Base-by-base conservation (phyloP, 1,140 invertebrate species). In the Lucilia sericata region DNA sequence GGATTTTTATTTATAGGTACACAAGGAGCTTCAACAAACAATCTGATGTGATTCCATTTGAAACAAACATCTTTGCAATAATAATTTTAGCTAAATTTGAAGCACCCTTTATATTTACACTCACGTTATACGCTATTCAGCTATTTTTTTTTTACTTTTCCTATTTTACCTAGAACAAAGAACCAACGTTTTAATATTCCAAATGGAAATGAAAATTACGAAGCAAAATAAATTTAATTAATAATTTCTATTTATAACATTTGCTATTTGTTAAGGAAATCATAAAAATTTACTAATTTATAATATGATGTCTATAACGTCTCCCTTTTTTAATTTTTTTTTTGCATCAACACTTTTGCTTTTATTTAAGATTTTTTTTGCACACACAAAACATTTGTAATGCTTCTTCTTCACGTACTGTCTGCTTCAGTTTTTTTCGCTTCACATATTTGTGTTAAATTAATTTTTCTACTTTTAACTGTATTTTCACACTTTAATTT, bases 221-320 rank as follows among this genome's bases (percentile, higher is more conserved):
- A 78, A 49, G 36, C 36, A 47, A 19, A 78, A 76, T 3, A 76
- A 30, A 30, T 30, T 30, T 30, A 49, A 80, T 80, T 80, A 80
- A 49, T 51, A 80, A 80, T 80, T 21, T 80, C 76, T 80, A 80
- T 80, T 80, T 80, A 51, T 80, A 80, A 49, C 76, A 51, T 21
- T 30, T 30, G 25, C 25, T 3, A 30, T 30, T 30, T 25, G 2
- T 17, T 5, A 17, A n/a, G n/a, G 14, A 60, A n/a, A 60, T 60
- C 13, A n/a, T 60, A 14, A 60, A 25, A 21, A 55, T 55, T n/a
- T 55, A 0, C 51, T 55, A 2, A 13, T 12, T 55, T n/a, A 49
- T 12, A 5, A 49, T 12, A 12, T 30, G 25, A 30, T 55, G 51
- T 12, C 12, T 55, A 14, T n/a, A 5, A 17, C 9, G 7, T 55